These are phyloP conservation scores for Acrocephalus arundinaceus DNA, from an alignment of 2,113 vertebrate genomes.

Conservation along the genomic window DNA sequence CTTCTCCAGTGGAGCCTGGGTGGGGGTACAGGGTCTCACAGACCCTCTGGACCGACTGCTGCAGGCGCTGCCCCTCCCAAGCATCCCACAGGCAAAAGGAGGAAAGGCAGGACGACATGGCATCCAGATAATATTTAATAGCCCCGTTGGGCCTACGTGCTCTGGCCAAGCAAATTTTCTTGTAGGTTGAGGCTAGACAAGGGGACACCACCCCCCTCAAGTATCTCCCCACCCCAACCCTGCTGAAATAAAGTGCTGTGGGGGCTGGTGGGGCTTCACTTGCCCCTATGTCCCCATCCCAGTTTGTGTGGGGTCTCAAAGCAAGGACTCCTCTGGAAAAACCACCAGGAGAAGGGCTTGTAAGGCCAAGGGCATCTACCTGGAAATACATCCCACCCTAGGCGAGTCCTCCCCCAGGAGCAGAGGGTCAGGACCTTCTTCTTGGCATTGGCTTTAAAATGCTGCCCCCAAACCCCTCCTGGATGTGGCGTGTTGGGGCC, in stretches of 20 bases:
- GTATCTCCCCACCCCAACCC: not conserved
- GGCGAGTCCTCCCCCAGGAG: accelerated
- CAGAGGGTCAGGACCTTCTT: not conserved
- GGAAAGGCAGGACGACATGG: not conserved
- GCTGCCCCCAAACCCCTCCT: accelerated
- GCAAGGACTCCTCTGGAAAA: not conserved
- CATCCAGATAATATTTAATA: slow-evolving; percentile 48
- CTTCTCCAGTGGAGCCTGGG: not conserved
- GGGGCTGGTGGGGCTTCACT: not conserved
- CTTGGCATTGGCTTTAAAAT: not conserved
- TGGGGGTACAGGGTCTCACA: not conserved
- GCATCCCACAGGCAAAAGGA: not conserved
- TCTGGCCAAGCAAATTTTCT: not conserved
- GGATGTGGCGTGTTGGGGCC: not conserved
- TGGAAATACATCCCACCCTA: not conserved
- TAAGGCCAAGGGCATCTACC: not conserved
- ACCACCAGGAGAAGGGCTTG: not conserved
- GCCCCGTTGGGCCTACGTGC: not conserved
- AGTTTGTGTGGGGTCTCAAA: not conserved
- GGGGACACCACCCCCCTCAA: not conserved
- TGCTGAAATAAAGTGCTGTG: not conserved
- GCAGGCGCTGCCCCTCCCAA: accelerated
- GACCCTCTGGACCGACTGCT: not conserved
- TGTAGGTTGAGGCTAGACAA: not conserved
- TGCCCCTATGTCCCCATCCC: not conserved